A percentile compares a stretch with the other conserved stretches of the same genome.
Conservation (phyloP, 1,140 invertebrate species). For the Dendrolimus punctatus region DNA sequence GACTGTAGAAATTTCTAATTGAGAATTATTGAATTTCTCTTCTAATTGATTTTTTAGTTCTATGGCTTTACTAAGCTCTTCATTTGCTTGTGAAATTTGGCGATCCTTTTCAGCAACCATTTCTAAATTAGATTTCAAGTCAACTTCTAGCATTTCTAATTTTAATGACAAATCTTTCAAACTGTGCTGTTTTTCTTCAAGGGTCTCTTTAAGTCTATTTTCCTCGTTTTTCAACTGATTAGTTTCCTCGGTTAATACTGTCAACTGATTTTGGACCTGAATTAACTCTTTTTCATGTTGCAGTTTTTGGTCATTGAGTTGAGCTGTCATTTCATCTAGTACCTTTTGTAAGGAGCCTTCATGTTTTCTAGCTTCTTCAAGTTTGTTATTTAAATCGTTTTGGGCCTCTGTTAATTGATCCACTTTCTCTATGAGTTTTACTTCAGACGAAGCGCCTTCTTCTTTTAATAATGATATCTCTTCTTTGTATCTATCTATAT, state of each 20-base stretch:
- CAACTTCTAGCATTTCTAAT: conserved; percentile 63
- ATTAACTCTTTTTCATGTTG: conserved; percentile 53
- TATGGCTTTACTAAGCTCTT: conserved; percentile 67
- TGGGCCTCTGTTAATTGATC: conserved; percentile 64
- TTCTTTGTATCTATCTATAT: conserved; percentile 58
- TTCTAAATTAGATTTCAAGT: conserved; percentile 63
- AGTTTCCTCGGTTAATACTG: conserved; percentile 32
- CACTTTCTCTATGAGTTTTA: conserved; percentile 66
- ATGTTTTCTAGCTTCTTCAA: conserved; percentile 63
- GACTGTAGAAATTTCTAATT: conserved; percentile 38
- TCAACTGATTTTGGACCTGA: conserved; percentile 39
- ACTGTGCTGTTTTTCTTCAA: conserved; percentile 60
- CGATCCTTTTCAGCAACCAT: conserved; percentile 66
- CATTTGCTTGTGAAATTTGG: conserved; percentile 66
- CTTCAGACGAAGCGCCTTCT: conserved; percentile 60
- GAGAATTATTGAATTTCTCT: conserved; percentile 50
- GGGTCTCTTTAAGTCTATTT: conserved; percentile 27
- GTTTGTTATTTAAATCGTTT: conserved; percentile 67
- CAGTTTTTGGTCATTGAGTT: conserved; percentile 47
- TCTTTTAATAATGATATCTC: conserved; percentile 56
- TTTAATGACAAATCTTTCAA: conserved; percentile 62
- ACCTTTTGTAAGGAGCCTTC: conserved; percentile 64
- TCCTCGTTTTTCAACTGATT: conserved; percentile 41
- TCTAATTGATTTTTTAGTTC: conserved; percentile 63
- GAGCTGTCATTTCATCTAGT: conserved; percentile 53